Base-by-base conservation (phyloP, 2,113 vertebrate genomes). In the Loxodonta africana region DNA sequence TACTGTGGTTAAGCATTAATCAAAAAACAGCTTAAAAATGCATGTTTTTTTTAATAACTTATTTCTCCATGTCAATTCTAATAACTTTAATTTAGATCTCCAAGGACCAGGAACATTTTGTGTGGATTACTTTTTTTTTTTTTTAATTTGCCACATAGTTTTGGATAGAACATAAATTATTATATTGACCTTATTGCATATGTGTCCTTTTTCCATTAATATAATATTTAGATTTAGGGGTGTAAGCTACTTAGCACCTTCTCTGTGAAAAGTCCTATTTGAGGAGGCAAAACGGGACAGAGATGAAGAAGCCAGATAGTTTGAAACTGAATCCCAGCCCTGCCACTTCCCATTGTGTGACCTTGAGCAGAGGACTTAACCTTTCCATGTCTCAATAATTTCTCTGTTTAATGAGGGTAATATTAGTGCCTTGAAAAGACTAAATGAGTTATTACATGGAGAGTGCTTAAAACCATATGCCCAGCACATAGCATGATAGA, bases 11-110 rank as follows among this genome's bases (percentile, higher is more conserved):
- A 91, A 53, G 6, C 25, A 63, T 57, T 81, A 84, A 73, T 78
- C 37, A 81, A 65, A 95, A 94, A 48, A 0, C 73, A 81, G 53
- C 37, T 91, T 37, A 28, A 62, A 90, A 94, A 82, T 87, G 20
- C 71, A 90, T 46, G 18, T 53, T 89, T 25, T 51, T 84, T 85
- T 46, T 17, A 77, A 53, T 62, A 65, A 77, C 17, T 46, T 41
- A 78, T 80, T 94, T 92, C 33, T 69, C 83, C 48, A 82, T 63
- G 63, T 92, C 62, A 94, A 67, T 85, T 83, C 14, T 88, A 87
- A 37, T 87, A 30, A 90, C 67, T 89, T 84, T 83, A 77, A 83
- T 76, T 93, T 91, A 91, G 60, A 25, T 76, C 25, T 91, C 48
- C 90, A 77, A 91, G 90, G 26, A 78, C 46, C 53, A 93, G 63